Base-by-base conservation (phyloP, 2,113 vertebrate genomes). In the Xyrauchen texanus region DNA sequence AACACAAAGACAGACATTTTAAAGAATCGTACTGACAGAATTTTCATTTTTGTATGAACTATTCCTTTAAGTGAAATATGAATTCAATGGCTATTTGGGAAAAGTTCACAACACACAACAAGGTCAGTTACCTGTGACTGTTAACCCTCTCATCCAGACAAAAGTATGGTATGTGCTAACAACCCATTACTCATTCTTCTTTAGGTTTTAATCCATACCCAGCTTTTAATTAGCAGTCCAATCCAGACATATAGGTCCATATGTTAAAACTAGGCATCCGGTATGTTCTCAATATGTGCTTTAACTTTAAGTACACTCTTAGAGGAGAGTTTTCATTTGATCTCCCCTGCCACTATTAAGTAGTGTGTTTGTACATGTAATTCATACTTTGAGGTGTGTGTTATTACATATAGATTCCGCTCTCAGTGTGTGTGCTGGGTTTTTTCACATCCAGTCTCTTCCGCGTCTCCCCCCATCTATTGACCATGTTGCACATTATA, bases 401-500 rank as follows among this genome's bases (percentile, higher is more conserved):
- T 82, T 82, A 69, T 78, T 84, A 79, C 71, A 73, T 42, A 80
- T 58, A 81, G 66, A 80, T 7, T 10, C 55, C 52, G 76, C 13
- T 83, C 21, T 34, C 21, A 34, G 21, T 34, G 21, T 34, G 71
- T 16, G 34, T 55, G 52, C 72, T 7, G 66, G 1, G 21, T 34
- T 80, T 76, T 78, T 66, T n/a, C 34, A 66, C 62, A 57, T 81
- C 45, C 34, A 5, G 66, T 78, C 85, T 82, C 58, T 84, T 87
- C 80, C 67, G 76, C 81, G 80, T 55, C 64, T 47, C 47, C 2
- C 83, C 79, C 69, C 65, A 81, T n/a, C 55, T 91, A 93, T 92
- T 92, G 93, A 93, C 91, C 89, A 86, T 86, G 85, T 94, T 96
- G 93, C 95, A 94, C 92, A 93, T 93, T 94, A 95, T 97, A 96